Evolutionary conservation across 2,797 vertebrate genomes (phyloP).

Genomic region (Nannoperca obscura): DNA sequence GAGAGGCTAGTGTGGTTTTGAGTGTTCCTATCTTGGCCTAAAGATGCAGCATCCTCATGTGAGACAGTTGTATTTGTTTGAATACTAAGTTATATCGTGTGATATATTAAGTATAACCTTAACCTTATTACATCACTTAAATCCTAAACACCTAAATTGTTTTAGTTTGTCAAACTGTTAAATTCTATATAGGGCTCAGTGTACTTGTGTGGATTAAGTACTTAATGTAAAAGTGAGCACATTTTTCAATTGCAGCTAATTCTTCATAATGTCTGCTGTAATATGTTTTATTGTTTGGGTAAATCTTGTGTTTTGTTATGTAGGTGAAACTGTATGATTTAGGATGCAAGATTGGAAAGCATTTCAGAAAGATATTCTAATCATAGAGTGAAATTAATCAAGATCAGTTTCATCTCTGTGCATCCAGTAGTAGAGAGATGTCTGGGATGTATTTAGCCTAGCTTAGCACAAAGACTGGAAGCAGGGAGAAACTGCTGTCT

Average conservation of each 20-base stretch:
- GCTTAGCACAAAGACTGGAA: slow-evolving; percentile 1
- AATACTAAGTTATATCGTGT: slow-evolving; percentile 2
- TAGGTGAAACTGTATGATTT: neutral
- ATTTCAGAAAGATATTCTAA: neutral
- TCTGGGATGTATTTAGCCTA: neutral
- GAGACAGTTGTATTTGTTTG: neutral
- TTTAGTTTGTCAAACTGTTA: neutral
- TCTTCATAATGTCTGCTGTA: neutral
- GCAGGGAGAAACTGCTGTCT: neutral
- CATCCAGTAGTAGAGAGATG: neutral
- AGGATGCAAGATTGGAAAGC: neutral
- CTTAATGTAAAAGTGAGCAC: neutral
- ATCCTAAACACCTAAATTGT: neutral
- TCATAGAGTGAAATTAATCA: neutral
- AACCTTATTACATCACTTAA: neutral
- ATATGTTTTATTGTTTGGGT: neutral
- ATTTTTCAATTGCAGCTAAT: neutral
- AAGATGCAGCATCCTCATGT: no score
- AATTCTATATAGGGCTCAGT: neutral
- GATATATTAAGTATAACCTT: neutral
- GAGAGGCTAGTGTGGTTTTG: neutral
- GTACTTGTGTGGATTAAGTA: neutral
- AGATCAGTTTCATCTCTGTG: neutral
- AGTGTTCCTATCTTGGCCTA: neutral
- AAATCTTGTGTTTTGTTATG: neutral